Evolutionary conservation across 64 coral and sea anemone species (phyloP).

Genomic region (Montipora capricornis): DNA sequence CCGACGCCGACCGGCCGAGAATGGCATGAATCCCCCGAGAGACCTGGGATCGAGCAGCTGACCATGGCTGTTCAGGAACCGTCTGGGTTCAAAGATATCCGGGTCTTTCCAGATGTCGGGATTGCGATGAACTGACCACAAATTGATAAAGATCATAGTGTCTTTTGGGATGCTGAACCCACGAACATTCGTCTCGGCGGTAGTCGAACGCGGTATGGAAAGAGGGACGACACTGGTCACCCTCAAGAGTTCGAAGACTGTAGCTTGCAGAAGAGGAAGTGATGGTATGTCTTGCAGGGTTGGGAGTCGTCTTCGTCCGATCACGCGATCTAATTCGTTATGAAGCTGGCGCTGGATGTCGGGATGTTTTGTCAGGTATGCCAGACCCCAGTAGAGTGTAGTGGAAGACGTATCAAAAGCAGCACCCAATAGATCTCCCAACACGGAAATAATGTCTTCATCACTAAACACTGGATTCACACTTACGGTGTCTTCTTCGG

Average conservation of each 20-base stretch:
- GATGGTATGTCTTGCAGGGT: slow-evolving; percentile 58
- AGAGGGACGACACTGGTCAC: slow-evolving; percentile 47
- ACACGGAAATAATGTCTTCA: too few species aligned
- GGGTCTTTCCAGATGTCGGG: slow-evolving; percentile 72
- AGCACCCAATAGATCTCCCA: too few species aligned
- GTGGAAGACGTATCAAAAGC: slow-evolving; percentile 34
- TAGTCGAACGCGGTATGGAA: slow-evolving; percentile 69
- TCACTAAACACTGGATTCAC: too few species aligned
- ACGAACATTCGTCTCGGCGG: slow-evolving; percentile 38
- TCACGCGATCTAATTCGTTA: slow-evolving; percentile 64
- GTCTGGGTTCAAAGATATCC: slow-evolving; percentile 72
- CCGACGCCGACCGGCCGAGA: slow-evolving; percentile 70
- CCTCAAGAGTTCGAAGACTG: slow-evolving; percentile 74
- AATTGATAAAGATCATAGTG: slow-evolving; percentile 75
- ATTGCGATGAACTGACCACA: slow-evolving; percentile 76
- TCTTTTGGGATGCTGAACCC: slow-evolving; percentile 82
- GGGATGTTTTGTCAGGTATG: slow-evolving; percentile 73
- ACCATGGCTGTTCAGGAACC: slow-evolving; percentile 82
- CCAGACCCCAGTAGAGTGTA: slow-evolving; percentile 66
- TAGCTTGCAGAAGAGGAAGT: slow-evolving; percentile 68
- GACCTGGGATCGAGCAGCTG: slow-evolving; percentile 28
- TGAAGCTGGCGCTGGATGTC: slow-evolving; percentile 61
- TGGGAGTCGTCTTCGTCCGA: slow-evolving; percentile 46
- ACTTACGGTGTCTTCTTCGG: too few species aligned
- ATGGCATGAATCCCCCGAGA: slow-evolving; percentile 66